Percentiles rank a stretch among this genome's conserved stretches.
phyloP scores from a whole-genome alignment of 2,888 invertebrate species.

The Alsophila aescularia region DNA sequence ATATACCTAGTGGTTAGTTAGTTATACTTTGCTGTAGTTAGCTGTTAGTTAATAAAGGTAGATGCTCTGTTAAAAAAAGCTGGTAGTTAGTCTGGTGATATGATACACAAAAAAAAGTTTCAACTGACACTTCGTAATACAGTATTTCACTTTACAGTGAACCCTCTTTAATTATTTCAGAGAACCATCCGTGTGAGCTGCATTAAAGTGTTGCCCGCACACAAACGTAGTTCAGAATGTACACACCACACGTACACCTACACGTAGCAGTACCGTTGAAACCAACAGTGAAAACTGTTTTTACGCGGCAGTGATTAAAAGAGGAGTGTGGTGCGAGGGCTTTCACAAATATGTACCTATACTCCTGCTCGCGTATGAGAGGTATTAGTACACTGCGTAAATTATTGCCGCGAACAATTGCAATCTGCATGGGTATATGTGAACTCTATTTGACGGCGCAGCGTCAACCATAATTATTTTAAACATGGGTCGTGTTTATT shows the following conservation, averaged over 20 bases:
- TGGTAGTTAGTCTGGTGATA: too few relatives aligned
- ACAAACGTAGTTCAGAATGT: neutral
- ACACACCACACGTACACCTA: conserved; percentile 16
- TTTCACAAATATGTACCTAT: conserved; percentile 7
- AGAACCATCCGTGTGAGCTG: neutral
- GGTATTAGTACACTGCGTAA: conserved; percentile 9
- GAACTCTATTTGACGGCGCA: too few relatives aligned
- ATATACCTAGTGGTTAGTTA: too few relatives aligned
- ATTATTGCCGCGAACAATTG: neutral
- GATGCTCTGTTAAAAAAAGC: too few relatives aligned
- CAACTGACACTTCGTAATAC: too few relatives aligned
- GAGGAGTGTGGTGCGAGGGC: conserved; percentile 19
- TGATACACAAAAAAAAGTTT: too few relatives aligned
- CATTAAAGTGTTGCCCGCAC: neutral
- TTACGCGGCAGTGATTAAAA: conserved; percentile 41
- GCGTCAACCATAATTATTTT: too few relatives aligned
- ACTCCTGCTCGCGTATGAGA: conserved; percentile 2
- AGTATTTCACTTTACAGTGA: too few relatives aligned
- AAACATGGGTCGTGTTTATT: too few relatives aligned
- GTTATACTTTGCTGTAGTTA: too few relatives aligned
- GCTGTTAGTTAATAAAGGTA: too few relatives aligned
- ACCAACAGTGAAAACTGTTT: conserved; percentile 55
- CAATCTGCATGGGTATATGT: too few relatives aligned
- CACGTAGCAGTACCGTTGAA: conserved; percentile 50
- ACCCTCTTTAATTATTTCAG: neutral